Conservation (phyloP, 2,113 vertebrate genomes). For the Channa maculata region DNA sequence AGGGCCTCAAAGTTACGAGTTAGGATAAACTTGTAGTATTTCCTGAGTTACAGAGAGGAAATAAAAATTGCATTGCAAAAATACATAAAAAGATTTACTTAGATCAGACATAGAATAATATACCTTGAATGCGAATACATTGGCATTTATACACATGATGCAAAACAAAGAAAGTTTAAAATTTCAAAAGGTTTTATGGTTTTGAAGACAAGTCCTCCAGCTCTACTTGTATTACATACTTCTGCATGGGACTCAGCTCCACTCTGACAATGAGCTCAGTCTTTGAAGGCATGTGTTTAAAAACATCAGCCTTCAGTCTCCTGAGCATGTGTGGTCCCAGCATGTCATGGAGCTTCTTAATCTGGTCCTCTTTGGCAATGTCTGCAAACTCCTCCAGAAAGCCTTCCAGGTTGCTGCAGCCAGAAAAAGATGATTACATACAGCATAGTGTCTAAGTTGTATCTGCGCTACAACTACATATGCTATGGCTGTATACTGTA, state of each 20-base stretch:
- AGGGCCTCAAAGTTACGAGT: constrained; percentile 97
- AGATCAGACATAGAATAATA: neutral
- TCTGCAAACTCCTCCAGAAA: constrained; percentile 99
- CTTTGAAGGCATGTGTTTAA: constrained; percentile 99
- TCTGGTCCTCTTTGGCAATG: constrained; percentile 98
- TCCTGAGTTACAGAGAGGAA: constrained; percentile 80
- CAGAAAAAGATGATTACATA: neutral
- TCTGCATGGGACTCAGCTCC: constrained; percentile 97
- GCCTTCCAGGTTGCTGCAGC: constrained; percentile 93
- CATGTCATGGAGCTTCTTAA: constrained; percentile 99
- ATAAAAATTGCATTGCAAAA: neutral
- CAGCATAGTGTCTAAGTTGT: neutral
- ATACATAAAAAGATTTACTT: neutral
- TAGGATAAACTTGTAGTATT: constrained; percentile 98
- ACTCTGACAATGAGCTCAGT: constrained; percentile 96
- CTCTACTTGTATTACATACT: constrained; percentile 82
- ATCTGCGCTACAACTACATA: neutral
- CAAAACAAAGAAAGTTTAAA: neutral
- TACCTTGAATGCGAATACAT: no score
- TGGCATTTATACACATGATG: no score
- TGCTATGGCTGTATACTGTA: neutral
- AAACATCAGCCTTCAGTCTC: constrained; percentile 97
- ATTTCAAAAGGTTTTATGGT: neutral
- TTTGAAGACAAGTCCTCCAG: neutral
- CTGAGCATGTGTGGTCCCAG: constrained; percentile 97